A percentile compares a stretch with the other conserved stretches of the same genome.
phyloP scores from a whole-genome alignment of 2,113 vertebrate genomes.

The Pithys albifrons region DNA sequence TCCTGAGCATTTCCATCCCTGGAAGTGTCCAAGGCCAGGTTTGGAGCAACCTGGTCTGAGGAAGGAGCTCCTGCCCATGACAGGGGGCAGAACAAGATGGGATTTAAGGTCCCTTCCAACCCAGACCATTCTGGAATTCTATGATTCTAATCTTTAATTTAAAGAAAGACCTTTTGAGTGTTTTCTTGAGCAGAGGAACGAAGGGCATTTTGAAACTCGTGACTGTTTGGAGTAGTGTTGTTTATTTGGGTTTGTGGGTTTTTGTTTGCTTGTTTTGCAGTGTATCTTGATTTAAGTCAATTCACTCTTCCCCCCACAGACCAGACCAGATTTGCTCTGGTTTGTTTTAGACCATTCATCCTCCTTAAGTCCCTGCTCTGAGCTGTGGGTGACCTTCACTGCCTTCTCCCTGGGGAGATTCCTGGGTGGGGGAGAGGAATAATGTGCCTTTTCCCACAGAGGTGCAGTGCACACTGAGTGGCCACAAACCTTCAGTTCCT shows the following conservation, averaged over 20 bases:
- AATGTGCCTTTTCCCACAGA: background rate
- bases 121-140: background rate
- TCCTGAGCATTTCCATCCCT: background rate
- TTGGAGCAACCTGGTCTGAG: background rate
- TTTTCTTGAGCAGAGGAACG: background rate
- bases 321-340: background rate
- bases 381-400: background rate
- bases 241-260: background rate
- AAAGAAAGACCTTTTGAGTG: background rate
- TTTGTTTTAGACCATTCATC: background rate
- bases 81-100: background rate
- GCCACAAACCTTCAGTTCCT: background rate
- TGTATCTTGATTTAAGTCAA: background rate
- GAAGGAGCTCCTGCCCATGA: background rate
- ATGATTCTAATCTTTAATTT: background rate
- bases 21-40: background rate
- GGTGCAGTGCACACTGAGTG: background rate
- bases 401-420: background rate
- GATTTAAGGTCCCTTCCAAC: background rate
- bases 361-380: background rate
- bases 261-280: background rate
- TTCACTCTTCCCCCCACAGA: background rate
- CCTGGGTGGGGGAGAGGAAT: background rate
- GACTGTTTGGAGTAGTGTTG: background rate
- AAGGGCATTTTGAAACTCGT: background rate